Evolutionary conservation across 2,888 invertebrate species (phyloP).

Genomic region (Nephrotoma appendiculata): DNA sequence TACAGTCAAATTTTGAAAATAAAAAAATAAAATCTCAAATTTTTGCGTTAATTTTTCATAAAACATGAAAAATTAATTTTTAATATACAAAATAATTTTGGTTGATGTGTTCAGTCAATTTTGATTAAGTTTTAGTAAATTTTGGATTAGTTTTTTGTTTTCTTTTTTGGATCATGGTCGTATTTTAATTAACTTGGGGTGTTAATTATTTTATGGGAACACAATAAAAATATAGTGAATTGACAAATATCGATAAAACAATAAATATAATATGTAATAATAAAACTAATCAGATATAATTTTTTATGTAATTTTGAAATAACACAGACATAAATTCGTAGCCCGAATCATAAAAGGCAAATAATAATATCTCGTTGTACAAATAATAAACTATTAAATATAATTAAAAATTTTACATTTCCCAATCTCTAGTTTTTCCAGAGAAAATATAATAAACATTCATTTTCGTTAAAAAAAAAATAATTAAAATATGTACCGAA

Average conservation of each 20-base stretch:
- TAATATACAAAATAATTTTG: background rate
- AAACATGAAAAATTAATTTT: background rate
- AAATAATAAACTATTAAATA: background rate
- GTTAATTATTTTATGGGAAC: background rate
- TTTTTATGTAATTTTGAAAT: background rate
- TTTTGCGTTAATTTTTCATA: background rate
- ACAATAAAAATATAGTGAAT: background rate
- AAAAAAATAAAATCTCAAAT: slow-evolving; percentile 1
- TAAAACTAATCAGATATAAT: background rate
- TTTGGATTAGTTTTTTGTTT: background rate
- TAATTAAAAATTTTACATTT: background rate
- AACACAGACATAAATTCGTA: background rate
- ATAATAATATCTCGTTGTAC: background rate
- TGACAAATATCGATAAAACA: background rate
- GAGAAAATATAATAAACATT: background rate
- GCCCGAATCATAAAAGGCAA: background rate
- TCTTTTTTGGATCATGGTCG: background rate
- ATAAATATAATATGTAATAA: background rate
- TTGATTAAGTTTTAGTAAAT: background rate
- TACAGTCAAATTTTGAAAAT: slow-evolving; percentile 3
- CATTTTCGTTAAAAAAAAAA: background rate
- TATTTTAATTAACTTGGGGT: background rate
- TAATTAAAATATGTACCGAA: background rate
- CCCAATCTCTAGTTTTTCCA: background rate
- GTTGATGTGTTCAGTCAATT: background rate